phyloP scores from a whole-genome alignment of 2,888 invertebrate species.

The Volucella inanis region DNA sequence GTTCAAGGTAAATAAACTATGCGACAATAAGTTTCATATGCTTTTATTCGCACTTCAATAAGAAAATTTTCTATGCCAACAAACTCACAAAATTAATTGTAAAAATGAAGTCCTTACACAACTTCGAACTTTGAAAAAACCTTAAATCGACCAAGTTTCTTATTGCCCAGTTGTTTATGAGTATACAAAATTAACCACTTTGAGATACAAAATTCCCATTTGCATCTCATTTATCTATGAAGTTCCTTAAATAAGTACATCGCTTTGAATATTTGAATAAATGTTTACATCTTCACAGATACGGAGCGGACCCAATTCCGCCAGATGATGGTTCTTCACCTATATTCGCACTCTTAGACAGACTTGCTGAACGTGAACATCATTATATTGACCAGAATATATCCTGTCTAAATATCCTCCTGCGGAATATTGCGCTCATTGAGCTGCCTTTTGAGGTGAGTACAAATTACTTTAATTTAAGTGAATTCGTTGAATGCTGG shows the following conservation, averaged over 20 bases:
- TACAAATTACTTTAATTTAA: slow-evolving; percentile 60
- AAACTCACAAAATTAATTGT: too few relatives aligned
- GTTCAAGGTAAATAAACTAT: too few relatives aligned
- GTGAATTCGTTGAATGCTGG: slow-evolving; percentile 55
- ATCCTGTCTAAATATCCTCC: slow-evolving; percentile 87
- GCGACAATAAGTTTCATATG: too few relatives aligned
- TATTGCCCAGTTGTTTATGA: too few relatives aligned
- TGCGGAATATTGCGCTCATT: slow-evolving; percentile 87
- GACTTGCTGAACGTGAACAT: slow-evolving; percentile 86
- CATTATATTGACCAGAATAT: slow-evolving; percentile 89
- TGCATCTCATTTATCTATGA: too few relatives aligned
- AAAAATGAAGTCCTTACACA: too few relatives aligned
- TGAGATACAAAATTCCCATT: too few relatives aligned
- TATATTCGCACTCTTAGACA: slow-evolving; percentile 86
- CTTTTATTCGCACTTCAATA: too few relatives aligned
- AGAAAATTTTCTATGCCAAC: too few relatives aligned
- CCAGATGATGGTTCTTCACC: slow-evolving; percentile 86
- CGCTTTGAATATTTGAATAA: not conserved
- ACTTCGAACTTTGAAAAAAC: too few relatives aligned
- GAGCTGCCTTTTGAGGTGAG: slow-evolving; percentile 84
- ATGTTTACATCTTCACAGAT: slow-evolving; percentile 81
- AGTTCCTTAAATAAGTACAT: not conserved
- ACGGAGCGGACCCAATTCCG: slow-evolving; percentile 86
- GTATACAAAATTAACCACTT: too few relatives aligned
- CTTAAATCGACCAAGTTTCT: too few relatives aligned